A percentile compares a stretch with the other conserved stretches of the same genome.
Conservation (phyloP, 2,797 vertebrate genomes). For the Anguilla marmorata region DNA sequence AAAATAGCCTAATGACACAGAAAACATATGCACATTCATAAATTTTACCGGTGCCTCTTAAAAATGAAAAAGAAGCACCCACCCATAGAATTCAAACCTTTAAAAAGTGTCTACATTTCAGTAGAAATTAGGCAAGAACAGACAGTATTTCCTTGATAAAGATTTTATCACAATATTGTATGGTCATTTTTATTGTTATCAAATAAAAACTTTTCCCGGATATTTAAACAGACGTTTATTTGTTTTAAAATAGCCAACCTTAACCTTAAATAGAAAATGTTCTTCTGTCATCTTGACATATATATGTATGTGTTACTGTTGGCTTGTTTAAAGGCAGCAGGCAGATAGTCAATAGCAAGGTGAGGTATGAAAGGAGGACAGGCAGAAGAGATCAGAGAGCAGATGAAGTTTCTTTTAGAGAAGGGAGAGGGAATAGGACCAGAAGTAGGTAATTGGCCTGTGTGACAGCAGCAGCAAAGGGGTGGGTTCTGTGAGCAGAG, state of each 20-base stretch:
- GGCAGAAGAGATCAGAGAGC: background rate
- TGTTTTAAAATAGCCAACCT: background rate
- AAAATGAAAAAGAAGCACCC: background rate
- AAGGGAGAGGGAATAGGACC: background rate
- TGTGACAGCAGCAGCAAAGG: background rate
- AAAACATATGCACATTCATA: background rate
- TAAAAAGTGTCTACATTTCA: background rate
- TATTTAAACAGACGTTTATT: background rate
- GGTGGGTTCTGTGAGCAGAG: background rate
- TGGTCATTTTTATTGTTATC: background rate
- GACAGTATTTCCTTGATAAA: background rate
- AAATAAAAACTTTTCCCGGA: background rate
- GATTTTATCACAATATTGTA: background rate
- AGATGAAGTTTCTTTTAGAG: background rate
- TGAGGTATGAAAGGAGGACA: background rate
- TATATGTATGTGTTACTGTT: background rate
- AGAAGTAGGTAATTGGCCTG: background rate
- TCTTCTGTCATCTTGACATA: background rate
- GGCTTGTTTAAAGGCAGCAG: background rate
- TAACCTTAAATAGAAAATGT: too few relatives aligned
- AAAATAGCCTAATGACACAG: background rate
- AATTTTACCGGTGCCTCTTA: constrained; percentile 7
- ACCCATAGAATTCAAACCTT: background rate
- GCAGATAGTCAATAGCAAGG: background rate
- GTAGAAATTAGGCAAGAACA: background rate